phyloP scores from a whole-genome alignment of 2,113 vertebrate species.

The Cyrtonyx montezumae region DNA sequence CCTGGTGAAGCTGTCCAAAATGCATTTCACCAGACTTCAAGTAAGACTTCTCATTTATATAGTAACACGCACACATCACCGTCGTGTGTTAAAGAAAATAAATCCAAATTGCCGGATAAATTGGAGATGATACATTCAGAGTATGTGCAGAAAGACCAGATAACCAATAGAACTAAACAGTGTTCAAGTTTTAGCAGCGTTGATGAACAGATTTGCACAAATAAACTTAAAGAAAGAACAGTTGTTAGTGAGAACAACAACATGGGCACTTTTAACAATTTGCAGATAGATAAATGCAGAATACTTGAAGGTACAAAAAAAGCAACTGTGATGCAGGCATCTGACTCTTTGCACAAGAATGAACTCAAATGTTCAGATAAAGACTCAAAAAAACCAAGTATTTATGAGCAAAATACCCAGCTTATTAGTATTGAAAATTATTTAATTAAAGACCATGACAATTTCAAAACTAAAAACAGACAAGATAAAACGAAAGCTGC shows the following conservation, averaged over 20 bases:
- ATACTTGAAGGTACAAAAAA: constrained; percentile 84
- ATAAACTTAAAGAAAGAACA: constrained; percentile 75
- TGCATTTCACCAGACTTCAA: constrained; percentile 79
- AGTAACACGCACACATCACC: constrained; percentile 70
- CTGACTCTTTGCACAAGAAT: constrained; percentile 81
- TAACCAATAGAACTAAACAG: constrained; percentile 67
- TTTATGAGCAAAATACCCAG: constrained; percentile 74
- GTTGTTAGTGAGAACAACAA: constrained; percentile 54
- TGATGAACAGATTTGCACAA: constrained; percentile 81
- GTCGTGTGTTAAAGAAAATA: constrained; percentile 73
- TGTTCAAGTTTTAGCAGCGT: constrained; percentile 62
- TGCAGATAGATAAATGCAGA: constrained; percentile 77
- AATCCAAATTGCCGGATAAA: constrained; percentile 60
- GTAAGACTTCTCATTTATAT: constrained; percentile 59
- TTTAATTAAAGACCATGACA: constrained; percentile 73
- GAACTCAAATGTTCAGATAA: constrained; percentile 70
- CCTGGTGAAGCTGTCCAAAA: constrained; percentile 83
- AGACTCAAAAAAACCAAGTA: constrained; percentile 64
- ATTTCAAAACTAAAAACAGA: constrained; percentile 74
- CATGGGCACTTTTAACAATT: constrained; percentile 68
- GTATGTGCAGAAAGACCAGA: constrained; percentile 78
- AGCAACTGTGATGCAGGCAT: constrained; percentile 70
- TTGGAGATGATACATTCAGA: constrained; percentile 57
- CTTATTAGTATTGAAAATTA: constrained; percentile 80
- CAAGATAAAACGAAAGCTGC: constrained; percentile 70